These are phyloP conservation scores for Leptinotarsa rubiginosa DNA, from an alignment of 2,888 invertebrate species.

Conservation along the genomic window DNA sequence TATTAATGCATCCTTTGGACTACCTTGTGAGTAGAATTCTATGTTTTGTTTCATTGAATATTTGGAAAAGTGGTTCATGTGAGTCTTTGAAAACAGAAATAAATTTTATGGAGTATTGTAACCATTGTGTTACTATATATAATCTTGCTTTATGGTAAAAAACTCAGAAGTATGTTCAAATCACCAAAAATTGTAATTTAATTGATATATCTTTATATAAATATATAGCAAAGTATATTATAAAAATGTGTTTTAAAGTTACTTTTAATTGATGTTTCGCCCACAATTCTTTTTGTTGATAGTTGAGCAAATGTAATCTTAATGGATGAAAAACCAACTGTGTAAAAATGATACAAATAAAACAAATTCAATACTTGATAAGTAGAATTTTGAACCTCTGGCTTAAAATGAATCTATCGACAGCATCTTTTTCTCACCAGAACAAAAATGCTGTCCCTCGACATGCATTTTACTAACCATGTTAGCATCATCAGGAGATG, in stretches of 20 bases:
- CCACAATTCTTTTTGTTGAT: constrained; percentile 5
- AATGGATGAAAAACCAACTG: neutral
- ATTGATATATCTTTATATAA: constrained; percentile 23
- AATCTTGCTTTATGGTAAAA: neutral
- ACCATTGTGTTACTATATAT: neutral
- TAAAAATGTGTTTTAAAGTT: constrained; percentile 40
- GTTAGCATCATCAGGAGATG: too few species aligned
- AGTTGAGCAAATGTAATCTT: neutral
- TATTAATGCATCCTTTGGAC: neutral
- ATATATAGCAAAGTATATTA: constrained; percentile 37
- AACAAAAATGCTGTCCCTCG: too few species aligned
- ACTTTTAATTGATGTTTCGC: constrained; percentile 13
- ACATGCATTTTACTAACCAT: too few species aligned
- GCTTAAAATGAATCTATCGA: too few species aligned
- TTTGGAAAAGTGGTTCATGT: neutral
- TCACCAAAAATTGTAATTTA: constrained; percentile 13
- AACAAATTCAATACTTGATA: neutral
- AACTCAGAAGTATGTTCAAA: neutral
- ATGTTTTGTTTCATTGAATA: neutral
- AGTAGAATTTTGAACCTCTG: too few species aligned
- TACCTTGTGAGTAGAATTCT: neutral
- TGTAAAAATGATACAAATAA: neutral
- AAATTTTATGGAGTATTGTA: neutral
- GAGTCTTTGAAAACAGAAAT: neutral
- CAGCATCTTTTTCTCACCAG: too few species aligned